A percentile compares a stretch with the other conserved stretches of the same genome.
Evolutionary conservation across 2,888 invertebrate species (phyloP).

Genomic region (Arrhopalites spinosus): DNA sequence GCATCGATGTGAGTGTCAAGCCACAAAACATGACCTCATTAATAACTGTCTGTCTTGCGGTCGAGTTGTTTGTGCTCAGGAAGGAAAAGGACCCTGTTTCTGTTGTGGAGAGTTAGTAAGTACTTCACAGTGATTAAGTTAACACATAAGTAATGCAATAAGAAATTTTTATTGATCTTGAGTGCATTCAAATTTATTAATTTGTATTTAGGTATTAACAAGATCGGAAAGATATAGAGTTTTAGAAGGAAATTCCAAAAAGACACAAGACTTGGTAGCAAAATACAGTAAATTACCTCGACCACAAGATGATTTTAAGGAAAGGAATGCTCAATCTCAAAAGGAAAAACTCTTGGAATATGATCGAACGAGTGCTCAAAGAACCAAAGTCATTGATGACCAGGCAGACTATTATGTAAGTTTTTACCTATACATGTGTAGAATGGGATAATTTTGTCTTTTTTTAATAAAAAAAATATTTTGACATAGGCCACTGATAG

Average conservation of each 20-base stretch:
- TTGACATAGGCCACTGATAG: slow-evolving; percentile 70
- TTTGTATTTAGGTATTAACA: slow-evolving; percentile 44
- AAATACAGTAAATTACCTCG: slow-evolving; percentile 48
- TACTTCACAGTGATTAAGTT: neutral
- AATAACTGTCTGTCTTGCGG: slow-evolving; percentile 95
- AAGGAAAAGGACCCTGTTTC: slow-evolving; percentile 95
- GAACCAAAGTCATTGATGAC: slow-evolving; percentile 82
- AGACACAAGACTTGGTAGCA: slow-evolving; percentile 66
- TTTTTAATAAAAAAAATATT: slow-evolving; percentile 16
- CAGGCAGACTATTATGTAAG: slow-evolving; percentile 85
- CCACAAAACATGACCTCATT: slow-evolving; percentile 82
- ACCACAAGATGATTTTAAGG: slow-evolving; percentile 33
- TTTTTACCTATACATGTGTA: too few relatives aligned
- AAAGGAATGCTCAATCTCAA: slow-evolving; percentile 71
- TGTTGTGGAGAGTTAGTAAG: slow-evolving; percentile 85
- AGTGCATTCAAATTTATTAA: neutral
- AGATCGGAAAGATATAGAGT: slow-evolving; percentile 62
- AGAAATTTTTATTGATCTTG: too few relatives aligned
- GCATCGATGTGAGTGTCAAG: slow-evolving; percentile 89
- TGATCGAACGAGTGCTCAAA: slow-evolving; percentile 70
- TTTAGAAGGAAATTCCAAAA: slow-evolving; percentile 70
- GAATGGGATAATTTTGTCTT: too few relatives aligned
- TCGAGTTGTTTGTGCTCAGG: slow-evolving; percentile 85
- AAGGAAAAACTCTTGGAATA: slow-evolving; percentile 82
- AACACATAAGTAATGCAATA: neutral